Evolutionary conservation across 2,797 vertebrate species (phyloP).

Genomic region (Octomys mimax): DNA sequence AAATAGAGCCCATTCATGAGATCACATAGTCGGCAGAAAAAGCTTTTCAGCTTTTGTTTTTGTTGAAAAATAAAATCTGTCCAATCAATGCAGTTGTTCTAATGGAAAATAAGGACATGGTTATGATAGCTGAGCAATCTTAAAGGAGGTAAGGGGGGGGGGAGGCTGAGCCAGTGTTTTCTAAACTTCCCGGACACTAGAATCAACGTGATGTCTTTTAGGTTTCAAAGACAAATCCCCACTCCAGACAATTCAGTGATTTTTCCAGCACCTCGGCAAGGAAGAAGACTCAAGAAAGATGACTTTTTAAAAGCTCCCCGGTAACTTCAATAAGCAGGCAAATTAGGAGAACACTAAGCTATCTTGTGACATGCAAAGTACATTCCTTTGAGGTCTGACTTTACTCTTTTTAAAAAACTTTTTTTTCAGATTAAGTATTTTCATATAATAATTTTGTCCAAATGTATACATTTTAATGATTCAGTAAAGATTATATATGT

Average conservation of each 20-base stretch:
- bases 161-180: not conserved
- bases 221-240: not conserved
- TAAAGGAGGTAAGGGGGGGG: not conserved
- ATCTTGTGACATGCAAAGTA: not conserved
- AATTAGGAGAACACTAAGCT: not conserved
- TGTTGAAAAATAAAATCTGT: not conserved
- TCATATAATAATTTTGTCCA: not conserved
- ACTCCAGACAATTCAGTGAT: not conserved
- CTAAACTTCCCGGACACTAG: not conserved
- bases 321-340: not conserved
- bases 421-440: conserved; percentile 32
- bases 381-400: conserved; percentile 18
- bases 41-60: not conserved
- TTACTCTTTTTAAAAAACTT: conserved; percentile 27
- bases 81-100: not conserved
- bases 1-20: not conserved
- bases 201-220: not conserved
- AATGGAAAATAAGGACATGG: not conserved
- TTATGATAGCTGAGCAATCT: not conserved
- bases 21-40: not conserved
- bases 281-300: not conserved
- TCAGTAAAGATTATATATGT: not conserved
- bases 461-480: not conserved
- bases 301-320: not conserved
- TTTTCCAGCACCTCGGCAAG: not conserved